Evolutionary conservation across 1,140 invertebrate species (phyloP).

Genomic region (Grapholita molesta): DNA sequence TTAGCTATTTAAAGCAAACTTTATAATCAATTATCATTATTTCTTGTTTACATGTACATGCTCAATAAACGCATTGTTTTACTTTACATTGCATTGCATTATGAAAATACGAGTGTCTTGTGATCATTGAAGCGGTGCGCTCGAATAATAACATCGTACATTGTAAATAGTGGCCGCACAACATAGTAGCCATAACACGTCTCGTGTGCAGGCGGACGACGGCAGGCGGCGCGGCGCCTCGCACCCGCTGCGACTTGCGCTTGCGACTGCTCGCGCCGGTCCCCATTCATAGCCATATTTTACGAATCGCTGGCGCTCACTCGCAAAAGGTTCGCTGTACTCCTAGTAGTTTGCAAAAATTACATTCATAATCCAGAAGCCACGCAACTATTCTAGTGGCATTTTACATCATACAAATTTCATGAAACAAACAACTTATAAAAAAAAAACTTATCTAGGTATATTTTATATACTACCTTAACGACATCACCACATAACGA

Average conservation of each 20-base stretch:
- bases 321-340: neutral
- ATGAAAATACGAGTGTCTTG: neutral
- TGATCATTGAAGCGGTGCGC: neutral
- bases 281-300: neutral
- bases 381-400: too few species aligned
- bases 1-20: neutral
- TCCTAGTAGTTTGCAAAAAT: too few species aligned
- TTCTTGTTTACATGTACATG: neutral
- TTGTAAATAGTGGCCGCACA: constrained; percentile 3
- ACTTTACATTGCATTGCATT: neutral
- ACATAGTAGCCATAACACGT: neutral
- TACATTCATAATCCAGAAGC: too few species aligned
- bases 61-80: neutral
- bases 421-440: too few species aligned
- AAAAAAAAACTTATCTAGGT: too few species aligned
- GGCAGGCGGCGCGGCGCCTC: neutral
- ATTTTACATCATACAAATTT: too few species aligned
- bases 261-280: neutral
- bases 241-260: neutral
- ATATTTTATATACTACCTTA: too few species aligned
- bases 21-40: neutral
- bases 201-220: neutral
- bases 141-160: neutral
- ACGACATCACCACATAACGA: too few species aligned
- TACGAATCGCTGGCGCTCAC: neutral